Evolutionary conservation across 2,888 invertebrate genomes (phyloP), one percentile per base, ranked within the genome.

Genomic region (Epistrophella euchroma): DNA sequence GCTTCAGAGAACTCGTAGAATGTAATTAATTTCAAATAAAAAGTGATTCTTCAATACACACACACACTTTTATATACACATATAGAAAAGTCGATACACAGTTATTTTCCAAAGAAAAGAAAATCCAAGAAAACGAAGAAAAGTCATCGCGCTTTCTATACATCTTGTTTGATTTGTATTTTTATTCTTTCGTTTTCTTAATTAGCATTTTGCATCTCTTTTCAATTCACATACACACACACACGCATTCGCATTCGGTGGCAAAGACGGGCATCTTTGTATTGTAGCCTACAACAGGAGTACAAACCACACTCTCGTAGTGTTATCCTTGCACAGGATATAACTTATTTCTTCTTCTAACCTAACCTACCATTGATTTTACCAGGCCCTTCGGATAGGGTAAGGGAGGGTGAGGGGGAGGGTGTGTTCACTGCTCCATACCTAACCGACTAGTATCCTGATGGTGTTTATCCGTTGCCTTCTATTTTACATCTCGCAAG

Each of bases 131-230:
- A 73, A 66, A 72, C 43, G 66, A 56, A 72, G 64, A 66, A 60
- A 60, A 68, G 68, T 68, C 68, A 68, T 68, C 72, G 72, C 55
- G 55, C 35, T 62, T 40, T 66, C 47, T 43, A 60, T 79, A 64
- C 73, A n/a, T n/a, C n/a, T 84, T 79, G 32, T 32, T 32, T 32
- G 78, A 79, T 79, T 64, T 66, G 62, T 60, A 60, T 56, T 81
- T 66, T 82, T 68, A 74, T 84, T 84, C 74, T 84, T 84, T 79
- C 79, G 74, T 70, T 84, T 79, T 83, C 74, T 79, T 84, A 84
- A 84, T 84, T 84, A 84, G 83, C 79, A 84, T 84, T 84, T 84
- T 74, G 78, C 83, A 84, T 84, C 83, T 74, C 83, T 84, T 84
- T 79, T 62, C 70, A 74, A 71, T 74, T 79, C 68, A 64, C 66